Conservation (phyloP, 2,113 vertebrate species). For the Anas platyrhynchos region DNA sequence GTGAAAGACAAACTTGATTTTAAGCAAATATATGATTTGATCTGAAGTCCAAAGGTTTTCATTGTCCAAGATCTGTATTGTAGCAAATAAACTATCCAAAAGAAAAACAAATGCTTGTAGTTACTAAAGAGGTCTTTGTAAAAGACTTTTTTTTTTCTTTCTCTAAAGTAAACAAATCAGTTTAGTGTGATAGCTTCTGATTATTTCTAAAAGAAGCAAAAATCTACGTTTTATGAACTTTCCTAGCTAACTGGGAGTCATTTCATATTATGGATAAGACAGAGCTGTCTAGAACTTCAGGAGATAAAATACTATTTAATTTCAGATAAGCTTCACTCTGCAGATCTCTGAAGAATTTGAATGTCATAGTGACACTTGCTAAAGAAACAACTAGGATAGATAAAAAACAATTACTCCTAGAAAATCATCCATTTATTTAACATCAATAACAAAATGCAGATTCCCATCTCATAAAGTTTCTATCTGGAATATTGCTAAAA, state of each 20-base stretch:
- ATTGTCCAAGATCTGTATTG: not conserved
- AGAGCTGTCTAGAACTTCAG: not conserved
- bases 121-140: accelerated
- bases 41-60: not conserved
- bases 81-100: not conserved
- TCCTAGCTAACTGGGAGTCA: not conserved
- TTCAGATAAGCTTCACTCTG: not conserved
- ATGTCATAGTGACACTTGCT: not conserved
- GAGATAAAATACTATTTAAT: not conserved
- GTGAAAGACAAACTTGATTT: not conserved
- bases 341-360: accelerated
- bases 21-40: not conserved
- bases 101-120: not conserved
- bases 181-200: not conserved
- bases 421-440: not conserved
- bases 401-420: accelerated
- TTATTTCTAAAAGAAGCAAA: not conserved
- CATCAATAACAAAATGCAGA: not conserved
- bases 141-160: not conserved
- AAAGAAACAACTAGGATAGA: not conserved
- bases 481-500: not conserved
- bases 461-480: not conserved
- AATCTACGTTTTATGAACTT: not conserved
- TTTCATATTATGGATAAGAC: not conserved
- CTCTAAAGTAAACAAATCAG: not conserved